Evolutionary conservation across 2,113 vertebrate species (phyloP).

Genomic region (Okapia johnstoni): DNA sequence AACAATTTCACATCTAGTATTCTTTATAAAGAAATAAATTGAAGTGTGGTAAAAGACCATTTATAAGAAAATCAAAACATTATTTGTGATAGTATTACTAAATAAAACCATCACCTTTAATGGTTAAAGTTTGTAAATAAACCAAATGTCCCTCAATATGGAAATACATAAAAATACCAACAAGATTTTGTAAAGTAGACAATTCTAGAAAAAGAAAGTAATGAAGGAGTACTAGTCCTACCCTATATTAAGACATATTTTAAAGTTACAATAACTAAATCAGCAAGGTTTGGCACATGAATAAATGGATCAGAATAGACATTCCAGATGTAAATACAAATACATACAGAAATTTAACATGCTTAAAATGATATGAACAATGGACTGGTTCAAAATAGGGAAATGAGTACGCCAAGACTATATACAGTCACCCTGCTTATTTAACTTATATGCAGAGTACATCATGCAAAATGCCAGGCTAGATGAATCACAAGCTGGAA

Average conservation of each 20-base stretch:
- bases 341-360: background rate
- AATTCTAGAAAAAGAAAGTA: background rate
- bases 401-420: background rate
- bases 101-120: background rate
- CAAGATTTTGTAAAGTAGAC: background rate
- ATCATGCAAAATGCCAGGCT: background rate
- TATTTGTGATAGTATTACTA: background rate
- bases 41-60: background rate
- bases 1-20: background rate
- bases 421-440: background rate
- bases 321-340: background rate
- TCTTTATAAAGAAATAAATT: background rate
- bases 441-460: background rate
- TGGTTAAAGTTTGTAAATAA: slow-evolving; percentile 12
- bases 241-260: background rate
- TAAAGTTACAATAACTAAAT: background rate
- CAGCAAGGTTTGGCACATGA: background rate
- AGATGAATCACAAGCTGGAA: background rate
- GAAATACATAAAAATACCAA: background rate
- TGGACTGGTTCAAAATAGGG: background rate
- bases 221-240: background rate
- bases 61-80: background rate
- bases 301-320: background rate
- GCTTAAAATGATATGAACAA: background rate
- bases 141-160: background rate